Conservation (phyloP, 2,113 vertebrate genomes). For the Atlantisia rogersi region DNA sequence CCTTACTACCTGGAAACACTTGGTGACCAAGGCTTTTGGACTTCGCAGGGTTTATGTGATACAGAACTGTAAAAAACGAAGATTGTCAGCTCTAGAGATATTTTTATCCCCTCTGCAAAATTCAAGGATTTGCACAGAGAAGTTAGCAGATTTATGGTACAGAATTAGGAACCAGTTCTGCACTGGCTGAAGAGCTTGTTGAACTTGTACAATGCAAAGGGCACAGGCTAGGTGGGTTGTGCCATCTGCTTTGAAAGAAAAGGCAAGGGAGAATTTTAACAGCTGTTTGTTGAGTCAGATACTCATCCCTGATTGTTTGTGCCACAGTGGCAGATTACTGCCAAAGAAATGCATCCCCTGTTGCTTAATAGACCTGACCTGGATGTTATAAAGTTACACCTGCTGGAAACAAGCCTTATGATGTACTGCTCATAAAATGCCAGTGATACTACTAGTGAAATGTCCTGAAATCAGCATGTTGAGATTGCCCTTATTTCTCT, state of each 20-base stretch:
- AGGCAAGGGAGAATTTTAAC: constrained; percentile 43
- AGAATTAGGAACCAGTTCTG: background rate
- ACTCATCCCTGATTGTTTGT: constrained; percentile 53
- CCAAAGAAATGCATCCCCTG: constrained; percentile 61
- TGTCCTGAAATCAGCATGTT: constrained; percentile 34
- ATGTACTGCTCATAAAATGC: constrained; percentile 48
- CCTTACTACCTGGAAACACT: background rate
- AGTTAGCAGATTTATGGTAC: background rate
- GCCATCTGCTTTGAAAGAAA: constrained; percentile 48
- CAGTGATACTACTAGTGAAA: constrained; percentile 10
- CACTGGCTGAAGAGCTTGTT: constrained; percentile 24
- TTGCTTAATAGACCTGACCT: constrained; percentile 63
- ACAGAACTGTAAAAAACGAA: background rate
- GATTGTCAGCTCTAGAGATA: background rate
- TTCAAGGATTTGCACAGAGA: constrained; percentile 31
- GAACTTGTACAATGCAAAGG: background rate
- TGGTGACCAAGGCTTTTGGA: background rate
- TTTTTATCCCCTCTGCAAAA: constrained; percentile 25
- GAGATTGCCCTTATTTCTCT: background rate
- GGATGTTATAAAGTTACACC: constrained; percentile 53
- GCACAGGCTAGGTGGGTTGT: background rate
- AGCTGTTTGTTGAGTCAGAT: constrained; percentile 66
- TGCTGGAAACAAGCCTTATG: constrained; percentile 57
- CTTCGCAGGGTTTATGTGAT: background rate
- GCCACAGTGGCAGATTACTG: constrained; percentile 51